Evolutionary conservation across 2,888 invertebrate species (phyloP), one percentile per base, ranked within the genome.

Genomic region (Oscheius myriophilus): DNA sequence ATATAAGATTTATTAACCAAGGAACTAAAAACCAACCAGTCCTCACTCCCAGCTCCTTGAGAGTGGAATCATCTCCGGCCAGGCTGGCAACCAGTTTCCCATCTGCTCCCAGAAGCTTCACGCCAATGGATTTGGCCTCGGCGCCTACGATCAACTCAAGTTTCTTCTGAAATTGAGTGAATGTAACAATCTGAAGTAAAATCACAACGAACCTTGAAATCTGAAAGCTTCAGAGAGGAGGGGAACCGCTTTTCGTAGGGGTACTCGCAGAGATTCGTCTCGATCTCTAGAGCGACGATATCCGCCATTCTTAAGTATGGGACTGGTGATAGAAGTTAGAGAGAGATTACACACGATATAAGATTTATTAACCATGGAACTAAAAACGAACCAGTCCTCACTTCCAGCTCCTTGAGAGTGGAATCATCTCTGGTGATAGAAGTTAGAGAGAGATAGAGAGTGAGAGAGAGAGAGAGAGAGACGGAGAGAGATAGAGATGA

Each of bases 61-160:
- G 58, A 14, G 72, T 70, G 43, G 70, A 70, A 12, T 70, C 23
- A 45, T 76, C 77, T 43, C 79, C 78, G 14, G 64, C 58, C 45
- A 80, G 57, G 6, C 70, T 71, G 16, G 69, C 70, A 14, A 78
- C 68, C 18, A 70, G 67, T 49, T 75, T 73, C 18, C 76, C 79
- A 18, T 81, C 70, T 2, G 39, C 43, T 43, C 75, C 74, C 26
- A 67, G 73, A 25, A 79, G 64, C 46, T 81, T 71, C 12, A 79
- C 65, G 51, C 63, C 61, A 67, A 80, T 76, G 18, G 63, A 69
- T 3, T 74, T 72, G 6, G 76, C 72, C 14, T 71, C 70, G 1
- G 80, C 75, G 25, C 80, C 80, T 4, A 80, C 80, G 18, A 80
- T 75, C 26, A 80, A 73, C 57, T 80, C 80, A 21, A 80, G 68